Conservation (phyloP, 2,113 vertebrate genomes). For the Petrocephalus zakoni region DNA sequence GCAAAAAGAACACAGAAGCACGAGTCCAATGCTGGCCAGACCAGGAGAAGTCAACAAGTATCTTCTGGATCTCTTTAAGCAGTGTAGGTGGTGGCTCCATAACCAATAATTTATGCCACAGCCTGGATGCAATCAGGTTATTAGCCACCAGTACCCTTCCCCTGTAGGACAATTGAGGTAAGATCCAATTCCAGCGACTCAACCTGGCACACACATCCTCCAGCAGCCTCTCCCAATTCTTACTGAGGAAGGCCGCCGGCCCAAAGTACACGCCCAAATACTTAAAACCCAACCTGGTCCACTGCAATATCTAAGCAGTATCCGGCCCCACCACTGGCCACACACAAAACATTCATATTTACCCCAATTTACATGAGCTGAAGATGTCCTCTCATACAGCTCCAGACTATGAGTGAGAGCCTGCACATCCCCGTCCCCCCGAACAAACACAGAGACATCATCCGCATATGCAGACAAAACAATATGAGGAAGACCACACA, state of each 20-base stretch:
- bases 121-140: not conserved
- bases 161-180: not conserved
- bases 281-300: too few relatives aligned
- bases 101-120: not conserved
- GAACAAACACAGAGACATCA: not conserved
- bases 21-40: not conserved
- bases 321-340: too few relatives aligned
- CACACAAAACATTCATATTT: too few relatives aligned
- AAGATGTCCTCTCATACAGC: too few relatives aligned
- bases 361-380: too few relatives aligned
- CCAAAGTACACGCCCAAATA: too few relatives aligned
- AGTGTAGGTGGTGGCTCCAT: not conserved
- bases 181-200: not conserved
- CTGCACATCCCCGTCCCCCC: not conserved
- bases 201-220: not conserved
- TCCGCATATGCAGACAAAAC: not conserved
- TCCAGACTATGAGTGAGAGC: too few relatives aligned
- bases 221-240: not conserved
- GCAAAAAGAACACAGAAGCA: not conserved
- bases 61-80: not conserved
- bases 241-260: not conserved
- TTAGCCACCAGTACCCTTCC: not conserved
- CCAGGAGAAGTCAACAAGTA: not conserved
- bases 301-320: too few relatives aligned
- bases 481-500: not conserved